Percentiles rank a stretch among this genome's conserved stretches.
phyloP scores from a whole-genome alignment of 2,113 vertebrate genomes.

The Pseudonaja textilis region DNA sequence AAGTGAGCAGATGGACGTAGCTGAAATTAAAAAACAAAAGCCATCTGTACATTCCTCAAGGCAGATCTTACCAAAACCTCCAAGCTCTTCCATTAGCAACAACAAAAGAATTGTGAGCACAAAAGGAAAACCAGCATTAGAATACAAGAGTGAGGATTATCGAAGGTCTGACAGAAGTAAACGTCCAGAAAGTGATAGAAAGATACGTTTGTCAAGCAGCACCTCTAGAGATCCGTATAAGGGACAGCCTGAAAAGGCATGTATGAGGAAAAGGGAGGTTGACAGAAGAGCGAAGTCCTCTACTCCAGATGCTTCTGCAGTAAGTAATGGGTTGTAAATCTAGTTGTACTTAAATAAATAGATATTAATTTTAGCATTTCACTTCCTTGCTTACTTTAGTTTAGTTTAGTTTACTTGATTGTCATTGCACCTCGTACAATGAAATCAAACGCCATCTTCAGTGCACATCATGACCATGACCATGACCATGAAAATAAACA shows the following conservation, averaged over 20 bases:
- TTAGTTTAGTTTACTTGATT: too few species aligned
- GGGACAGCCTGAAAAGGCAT: slow-evolving; percentile 77
- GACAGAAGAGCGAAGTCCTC: slow-evolving; percentile 81
- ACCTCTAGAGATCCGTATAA: slow-evolving; percentile 76
- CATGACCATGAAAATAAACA: too few species aligned
- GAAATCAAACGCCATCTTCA: too few species aligned
- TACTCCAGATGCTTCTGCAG: slow-evolving; percentile 78
- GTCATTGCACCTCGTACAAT: too few species aligned
- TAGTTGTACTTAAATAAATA: background rate
- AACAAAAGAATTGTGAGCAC: slow-evolving; percentile 79
- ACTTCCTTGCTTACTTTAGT: background rate
- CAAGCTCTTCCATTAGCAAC: slow-evolving; percentile 75
- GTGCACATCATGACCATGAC: too few species aligned
- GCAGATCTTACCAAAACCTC: slow-evolving; percentile 80
- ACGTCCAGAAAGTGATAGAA: slow-evolving; percentile 76
- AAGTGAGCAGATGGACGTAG: slow-evolving; percentile 80
- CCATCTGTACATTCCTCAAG: slow-evolving; percentile 79
- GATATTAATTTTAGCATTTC: background rate
- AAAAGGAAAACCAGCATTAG: slow-evolving; percentile 67
- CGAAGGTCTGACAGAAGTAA: slow-evolving; percentile 81
- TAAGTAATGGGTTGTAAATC: slow-evolving; percentile 71
- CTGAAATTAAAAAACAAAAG: slow-evolving; percentile 85
- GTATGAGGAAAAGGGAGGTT: slow-evolving; percentile 78
- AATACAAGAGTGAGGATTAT: slow-evolving; percentile 85
- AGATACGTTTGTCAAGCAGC: slow-evolving; percentile 71